Evolutionary conservation across 92 coral and sea anemone genomes (phyloP), one percentile per base, ranked within the genome.

Genomic region (Actinernus sp.): DNA sequence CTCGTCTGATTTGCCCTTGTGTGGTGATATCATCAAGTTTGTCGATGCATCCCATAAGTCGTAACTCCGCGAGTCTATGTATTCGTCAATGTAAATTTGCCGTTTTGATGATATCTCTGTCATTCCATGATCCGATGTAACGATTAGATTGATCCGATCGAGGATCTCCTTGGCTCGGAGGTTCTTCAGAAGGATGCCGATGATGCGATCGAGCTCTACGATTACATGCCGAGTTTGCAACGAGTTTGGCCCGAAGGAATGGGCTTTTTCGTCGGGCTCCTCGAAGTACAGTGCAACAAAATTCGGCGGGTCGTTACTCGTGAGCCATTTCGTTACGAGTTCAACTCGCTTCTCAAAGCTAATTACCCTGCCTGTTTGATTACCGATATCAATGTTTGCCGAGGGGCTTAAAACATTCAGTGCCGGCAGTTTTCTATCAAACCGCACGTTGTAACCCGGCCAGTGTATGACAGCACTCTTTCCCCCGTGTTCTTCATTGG

Each of bases 111-210:
- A 85, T 17, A 86, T 70, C 34, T 88, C 79, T 7, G 82, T 31
- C 96, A 89, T 90, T 0, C 98, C 98, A 38, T 93, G 98, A 56
- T 93, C 98, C 11, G 93, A 67, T 0, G 90, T 81, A 24, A 93
- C 49, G 24, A 93, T 82, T 1, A 93, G 74, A 49, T 93, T 93
- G 18, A 87, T 68, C 18, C 51, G 60, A 47, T 90, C 84, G 25
- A 86, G 61, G 24, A 81, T 68, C 14, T 44, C 31, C 12, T 52
- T 71, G 1, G 25, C 24, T 21, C 65, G 55, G 17, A 93, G 54
- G 16, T 84, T 74, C 34, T 60, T 63, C 14, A 93, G 26, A 7
- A 93, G 61, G 49, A 68, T 51, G 8, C 98, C 98, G 3, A 88
- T 45, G 1, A 76, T 80, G 20, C 40, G 34, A 50, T 93, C 98